Evolutionary conservation across 2,888 invertebrate species (phyloP).

Genomic region (Phytoseiulus persimilis): DNA sequence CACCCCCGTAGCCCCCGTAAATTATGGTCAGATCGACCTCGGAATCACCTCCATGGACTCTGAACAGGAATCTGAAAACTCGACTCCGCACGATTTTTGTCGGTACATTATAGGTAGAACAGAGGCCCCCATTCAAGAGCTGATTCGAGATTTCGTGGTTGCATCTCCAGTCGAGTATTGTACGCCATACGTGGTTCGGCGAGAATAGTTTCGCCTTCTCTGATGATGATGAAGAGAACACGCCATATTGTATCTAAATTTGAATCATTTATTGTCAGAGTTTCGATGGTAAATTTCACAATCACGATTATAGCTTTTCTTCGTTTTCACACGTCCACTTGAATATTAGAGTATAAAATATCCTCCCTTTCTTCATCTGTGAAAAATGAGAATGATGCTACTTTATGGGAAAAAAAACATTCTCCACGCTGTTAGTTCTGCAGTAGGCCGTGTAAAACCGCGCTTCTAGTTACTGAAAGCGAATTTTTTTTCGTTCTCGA

Average conservation of each 20-base stretch:
- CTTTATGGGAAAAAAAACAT: not conserved
- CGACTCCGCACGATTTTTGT: too few relatives aligned
- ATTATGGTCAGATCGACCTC: too few relatives aligned
- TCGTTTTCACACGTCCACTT: not conserved
- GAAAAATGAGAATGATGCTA: not conserved
- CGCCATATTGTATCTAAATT: not conserved
- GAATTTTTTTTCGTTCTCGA: not conserved
- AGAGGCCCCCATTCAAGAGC: too few relatives aligned
- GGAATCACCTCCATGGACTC: too few relatives aligned
- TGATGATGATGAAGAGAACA: not conserved
- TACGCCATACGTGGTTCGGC: too few relatives aligned
- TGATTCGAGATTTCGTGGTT: too few relatives aligned
- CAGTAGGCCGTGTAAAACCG: not conserved
- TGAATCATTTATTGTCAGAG: not conserved
- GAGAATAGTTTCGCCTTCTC: too few relatives aligned
- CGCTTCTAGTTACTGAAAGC: not conserved
- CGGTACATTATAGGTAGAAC: too few relatives aligned
- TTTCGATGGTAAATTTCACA: not conserved
- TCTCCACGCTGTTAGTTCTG: not conserved
- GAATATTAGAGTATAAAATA: not conserved
- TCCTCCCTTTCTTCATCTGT: not conserved
- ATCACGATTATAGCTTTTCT: not conserved
- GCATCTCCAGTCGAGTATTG: too few relatives aligned
- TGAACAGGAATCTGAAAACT: too few relatives aligned
- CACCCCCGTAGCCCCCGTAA: too few relatives aligned